Evolutionary conservation across 2,113 vertebrate species (phyloP).

Genomic region (Laterallus jamaicensis): DNA sequence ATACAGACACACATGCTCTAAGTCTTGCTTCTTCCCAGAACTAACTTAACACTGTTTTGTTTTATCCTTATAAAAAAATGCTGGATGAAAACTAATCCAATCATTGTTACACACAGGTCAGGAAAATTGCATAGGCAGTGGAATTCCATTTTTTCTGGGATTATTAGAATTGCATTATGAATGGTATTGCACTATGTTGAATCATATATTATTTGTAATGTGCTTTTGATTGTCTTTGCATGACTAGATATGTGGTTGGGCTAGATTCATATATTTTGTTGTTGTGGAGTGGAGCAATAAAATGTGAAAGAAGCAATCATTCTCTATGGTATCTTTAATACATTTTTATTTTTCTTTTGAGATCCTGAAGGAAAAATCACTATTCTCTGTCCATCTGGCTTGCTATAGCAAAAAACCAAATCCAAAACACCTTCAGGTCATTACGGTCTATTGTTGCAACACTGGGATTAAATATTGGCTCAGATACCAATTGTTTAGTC

Average conservation of each 20-base stretch:
- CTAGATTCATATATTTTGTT: slow-evolving; percentile 27
- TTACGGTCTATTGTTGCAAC: neutral
- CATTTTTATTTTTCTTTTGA: slow-evolving; percentile 33
- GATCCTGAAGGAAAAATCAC: neutral
- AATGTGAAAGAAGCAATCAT: slow-evolving; percentile 26
- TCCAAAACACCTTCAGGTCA: neutral
- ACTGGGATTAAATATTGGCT: neutral
- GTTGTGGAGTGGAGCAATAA: neutral
- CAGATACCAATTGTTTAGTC: neutral
- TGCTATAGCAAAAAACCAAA: neutral
- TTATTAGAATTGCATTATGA: slow-evolving; percentile 36
- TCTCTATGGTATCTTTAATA: neutral
- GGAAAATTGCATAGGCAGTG: neutral
- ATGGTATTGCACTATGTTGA: neutral
- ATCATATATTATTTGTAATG: slow-evolving; percentile 27
- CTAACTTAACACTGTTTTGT: neutral
- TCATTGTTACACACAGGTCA: neutral
- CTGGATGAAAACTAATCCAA: slow-evolving; percentile 3
- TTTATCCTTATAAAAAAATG: neutral
- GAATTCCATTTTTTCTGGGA: slow-evolving; percentile 29
- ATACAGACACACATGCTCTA: neutral
- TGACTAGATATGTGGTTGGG: neutral
- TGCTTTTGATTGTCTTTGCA: slow-evolving; percentile 45
- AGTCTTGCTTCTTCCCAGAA: neutral
- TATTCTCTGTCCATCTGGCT: neutral